Conservation (phyloP, 2,113 vertebrate species). For the Hemicordylus capensis region DNA sequence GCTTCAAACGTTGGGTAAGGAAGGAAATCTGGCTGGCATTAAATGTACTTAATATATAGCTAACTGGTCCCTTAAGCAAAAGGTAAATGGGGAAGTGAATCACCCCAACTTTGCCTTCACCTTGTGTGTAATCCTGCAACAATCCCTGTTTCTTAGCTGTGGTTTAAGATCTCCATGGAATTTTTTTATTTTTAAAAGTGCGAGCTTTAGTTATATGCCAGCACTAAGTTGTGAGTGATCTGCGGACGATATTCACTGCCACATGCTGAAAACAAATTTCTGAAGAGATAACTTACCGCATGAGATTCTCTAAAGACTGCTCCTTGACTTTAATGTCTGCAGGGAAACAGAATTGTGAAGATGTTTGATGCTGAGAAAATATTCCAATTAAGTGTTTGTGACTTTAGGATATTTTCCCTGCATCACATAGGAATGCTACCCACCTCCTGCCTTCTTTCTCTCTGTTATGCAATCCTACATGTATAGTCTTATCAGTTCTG, state of each 20-base stretch:
- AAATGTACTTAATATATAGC: not conserved
- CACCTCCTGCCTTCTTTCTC: not conserved
- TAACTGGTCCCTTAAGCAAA: not conserved
- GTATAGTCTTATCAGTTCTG: not conserved
- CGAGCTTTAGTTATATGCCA: not conserved
- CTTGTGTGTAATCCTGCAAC: not conserved
- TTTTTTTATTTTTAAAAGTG: not conserved
- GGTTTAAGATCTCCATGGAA: not conserved
- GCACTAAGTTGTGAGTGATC: not conserved
- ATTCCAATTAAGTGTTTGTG: too few species aligned
- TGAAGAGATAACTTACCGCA: constrained; percentile 83
- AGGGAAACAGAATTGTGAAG: constrained; percentile 37
- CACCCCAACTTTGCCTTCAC: not conserved
- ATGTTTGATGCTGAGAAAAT: not conserved
- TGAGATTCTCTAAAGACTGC: constrained; percentile 94
- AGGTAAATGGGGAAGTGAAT: constrained; percentile 9
- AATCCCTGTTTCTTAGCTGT: not conserved
- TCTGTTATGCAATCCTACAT: not conserved
- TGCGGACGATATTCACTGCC: not conserved
- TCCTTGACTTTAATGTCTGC: constrained; percentile 98
- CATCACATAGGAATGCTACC: too few species aligned
- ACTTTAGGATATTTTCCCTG: not conserved
- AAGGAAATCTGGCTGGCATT: not conserved
- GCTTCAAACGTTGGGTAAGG: not conserved
- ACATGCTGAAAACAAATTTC: not conserved